These are phyloP conservation scores for Blastomussa wellsi DNA, from an alignment of 92 coral and sea anemone species.

Conservation along the genomic window DNA sequence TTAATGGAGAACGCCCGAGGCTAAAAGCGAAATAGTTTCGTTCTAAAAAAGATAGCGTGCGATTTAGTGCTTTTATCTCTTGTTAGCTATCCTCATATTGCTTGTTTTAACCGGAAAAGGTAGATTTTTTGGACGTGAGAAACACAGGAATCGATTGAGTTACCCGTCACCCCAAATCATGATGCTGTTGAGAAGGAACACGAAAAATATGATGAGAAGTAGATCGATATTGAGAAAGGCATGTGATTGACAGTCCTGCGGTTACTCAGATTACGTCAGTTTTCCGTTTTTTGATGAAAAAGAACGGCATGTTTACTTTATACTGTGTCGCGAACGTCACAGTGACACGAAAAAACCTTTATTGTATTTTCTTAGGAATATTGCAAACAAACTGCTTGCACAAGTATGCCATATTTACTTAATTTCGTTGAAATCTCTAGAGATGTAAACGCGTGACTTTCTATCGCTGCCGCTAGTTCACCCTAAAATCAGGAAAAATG, in stretches of 20 bases:
- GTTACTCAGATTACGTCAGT: slow-evolving; percentile 10
- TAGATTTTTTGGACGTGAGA: neutral
- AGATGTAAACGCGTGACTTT: neutral
- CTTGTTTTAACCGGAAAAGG: neutral
- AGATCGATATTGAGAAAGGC: slow-evolving; percentile 20
- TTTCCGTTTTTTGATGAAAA: neutral
- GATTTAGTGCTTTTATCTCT: neutral
- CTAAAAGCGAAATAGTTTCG: neutral
- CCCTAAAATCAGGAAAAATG: slow-evolving; percentile 2
- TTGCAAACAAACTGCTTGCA: neutral
- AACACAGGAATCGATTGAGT: neutral
- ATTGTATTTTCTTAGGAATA: neutral
- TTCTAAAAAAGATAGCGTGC: neutral
- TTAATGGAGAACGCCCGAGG: neutral
- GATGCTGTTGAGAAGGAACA: neutral
- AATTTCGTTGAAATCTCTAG: neutral
- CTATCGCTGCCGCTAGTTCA: neutral
- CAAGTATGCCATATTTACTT: neutral
- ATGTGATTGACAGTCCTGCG: neutral
- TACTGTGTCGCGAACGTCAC: neutral
- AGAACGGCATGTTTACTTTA: neutral
- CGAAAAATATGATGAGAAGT: neutral
- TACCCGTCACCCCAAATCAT: neutral
- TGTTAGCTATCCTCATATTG: neutral
- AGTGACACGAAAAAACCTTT: neutral